Base-by-base conservation (phyloP, 2,888 invertebrate species). In the Julus scandinavius region DNA sequence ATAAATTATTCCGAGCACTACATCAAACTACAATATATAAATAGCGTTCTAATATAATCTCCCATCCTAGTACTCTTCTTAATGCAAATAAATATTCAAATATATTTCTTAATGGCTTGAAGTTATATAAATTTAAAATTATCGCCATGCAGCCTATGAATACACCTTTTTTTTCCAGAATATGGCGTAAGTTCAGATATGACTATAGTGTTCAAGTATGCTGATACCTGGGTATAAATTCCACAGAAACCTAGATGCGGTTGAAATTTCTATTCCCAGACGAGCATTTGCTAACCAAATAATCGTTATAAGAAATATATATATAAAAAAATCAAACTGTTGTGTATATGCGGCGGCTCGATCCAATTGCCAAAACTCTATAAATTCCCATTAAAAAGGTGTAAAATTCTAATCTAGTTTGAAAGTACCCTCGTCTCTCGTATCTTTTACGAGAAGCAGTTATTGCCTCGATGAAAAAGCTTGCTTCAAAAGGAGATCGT, bases 341-440 rank as follows among this genome's bases (percentile, higher is more conserved):
- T 72, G 29, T 29, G 20, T 20, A 29, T 11, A 29, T 20, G 29
- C 72, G 9, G 29, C 2, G 72, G 11, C 20, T 72, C 6, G 6
- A 72, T 20, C 72, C 72, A 72, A 72, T 20, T 29, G 72, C 72
- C 29, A 9, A 20, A 72, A 29, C 72, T 72, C 72, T 9, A 72
- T 72, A 72, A 72, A 72, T 72, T 72, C 29, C 20, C 72, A 72
- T 72, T 72, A 72, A 72, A 72, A 72, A 20, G 29, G 11, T 9
- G 29, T 72, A 72, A 72, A 72, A 72, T 72, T 72, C 72, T 72
- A 72, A 72, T 72, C 72, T 72, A 20, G 72, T 72, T 72, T 72
- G 29, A 20, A 72, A 29, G 20, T 72, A 20, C 9, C 20, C 72
- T 29, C 20, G 72, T 72, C 72, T 72, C 29, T 72, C 20, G 72